Conservation (phyloP, 2,113 vertebrate genomes). For the Nerophis ophidion region DNA sequence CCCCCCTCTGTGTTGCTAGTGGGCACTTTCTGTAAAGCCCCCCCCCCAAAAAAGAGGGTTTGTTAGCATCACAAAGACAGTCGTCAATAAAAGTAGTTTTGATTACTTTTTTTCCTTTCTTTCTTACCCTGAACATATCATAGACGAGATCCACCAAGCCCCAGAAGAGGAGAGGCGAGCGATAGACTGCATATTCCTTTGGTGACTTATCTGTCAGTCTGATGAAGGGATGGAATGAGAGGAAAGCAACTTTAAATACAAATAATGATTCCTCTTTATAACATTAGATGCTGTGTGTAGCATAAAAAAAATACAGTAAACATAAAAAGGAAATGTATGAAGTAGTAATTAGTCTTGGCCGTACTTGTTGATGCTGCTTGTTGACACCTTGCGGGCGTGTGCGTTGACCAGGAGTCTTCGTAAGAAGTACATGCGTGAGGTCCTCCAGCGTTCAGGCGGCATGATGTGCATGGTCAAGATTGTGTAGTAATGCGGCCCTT, state of each 20-base stretch:
- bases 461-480: slow-evolving; percentile 88
- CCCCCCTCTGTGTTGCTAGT: slow-evolving; percentile 98
- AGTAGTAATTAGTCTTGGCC: slow-evolving; percentile 9
- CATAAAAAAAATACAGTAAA: not conserved
- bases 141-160: slow-evolving; percentile 95
- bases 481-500: slow-evolving; percentile 92
- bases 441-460: slow-evolving; percentile 85
- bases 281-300: no score
- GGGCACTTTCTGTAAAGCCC: slow-evolving; percentile 86
- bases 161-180: slow-evolving; percentile 96
- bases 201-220: slow-evolving; percentile 89
- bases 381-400: slow-evolving; percentile 82
- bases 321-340: not conserved
- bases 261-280: no score
- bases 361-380: slow-evolving; percentile 86
- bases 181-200: slow-evolving; percentile 91
- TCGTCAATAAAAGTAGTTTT: not conserved
- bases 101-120: no score
- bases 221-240: slow-evolving; percentile 6
- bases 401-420: slow-evolving; percentile 81
- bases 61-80: not conserved
- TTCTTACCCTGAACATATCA: slow-evolving; percentile 91
- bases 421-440: slow-evolving; percentile 80
- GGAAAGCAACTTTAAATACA: not conserved
- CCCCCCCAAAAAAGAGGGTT: not conserved